phyloP scores from a whole-genome alignment of 1,140 invertebrate species.

The Pectinophora gossypiella region DNA sequence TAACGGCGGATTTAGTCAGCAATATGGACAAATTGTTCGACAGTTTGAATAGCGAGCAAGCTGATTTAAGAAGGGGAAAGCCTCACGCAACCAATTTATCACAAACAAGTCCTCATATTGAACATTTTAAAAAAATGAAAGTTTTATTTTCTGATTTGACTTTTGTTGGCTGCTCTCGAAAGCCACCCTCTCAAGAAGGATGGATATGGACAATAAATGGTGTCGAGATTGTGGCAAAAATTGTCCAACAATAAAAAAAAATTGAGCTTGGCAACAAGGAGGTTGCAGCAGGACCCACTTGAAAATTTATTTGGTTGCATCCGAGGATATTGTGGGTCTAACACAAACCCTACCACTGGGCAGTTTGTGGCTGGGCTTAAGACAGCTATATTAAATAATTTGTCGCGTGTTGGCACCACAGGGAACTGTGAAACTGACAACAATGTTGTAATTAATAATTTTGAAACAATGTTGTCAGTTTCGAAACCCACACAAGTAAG shows the following conservation, averaged over 20 bases:
- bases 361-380: too few relatives aligned
- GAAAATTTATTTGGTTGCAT: too few relatives aligned
- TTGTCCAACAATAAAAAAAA: conserved; percentile 6
- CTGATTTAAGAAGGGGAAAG: conserved; percentile 7
- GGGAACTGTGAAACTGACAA: too few relatives aligned
- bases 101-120: conserved; percentile 9
- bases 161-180: conserved; percentile 11
- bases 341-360: too few relatives aligned
- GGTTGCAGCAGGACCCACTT: too few relatives aligned
- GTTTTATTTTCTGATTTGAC: conserved; percentile 13
- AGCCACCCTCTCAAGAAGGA: conserved; percentile 16
- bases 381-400: too few relatives aligned
- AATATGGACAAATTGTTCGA: conserved; percentile 13
- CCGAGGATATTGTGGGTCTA: too few relatives aligned
- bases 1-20: conserved; percentile 5
- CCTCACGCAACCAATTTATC: conserved; percentile 11
- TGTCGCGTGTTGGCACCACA: too few relatives aligned
- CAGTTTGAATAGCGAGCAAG: conserved; percentile 5
- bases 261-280: conserved; percentile 10
- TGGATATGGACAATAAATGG: conserved; percentile 22
- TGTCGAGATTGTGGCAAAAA: conserved; percentile 15
- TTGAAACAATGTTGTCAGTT: too few relatives aligned
- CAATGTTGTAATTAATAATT: too few relatives aligned
- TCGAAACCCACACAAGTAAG: too few relatives aligned
- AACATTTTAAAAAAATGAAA: conserved; percentile 18